Base-by-base conservation (phyloP, 2,888 invertebrate genomes). In the Eurytoma californica region DNA sequence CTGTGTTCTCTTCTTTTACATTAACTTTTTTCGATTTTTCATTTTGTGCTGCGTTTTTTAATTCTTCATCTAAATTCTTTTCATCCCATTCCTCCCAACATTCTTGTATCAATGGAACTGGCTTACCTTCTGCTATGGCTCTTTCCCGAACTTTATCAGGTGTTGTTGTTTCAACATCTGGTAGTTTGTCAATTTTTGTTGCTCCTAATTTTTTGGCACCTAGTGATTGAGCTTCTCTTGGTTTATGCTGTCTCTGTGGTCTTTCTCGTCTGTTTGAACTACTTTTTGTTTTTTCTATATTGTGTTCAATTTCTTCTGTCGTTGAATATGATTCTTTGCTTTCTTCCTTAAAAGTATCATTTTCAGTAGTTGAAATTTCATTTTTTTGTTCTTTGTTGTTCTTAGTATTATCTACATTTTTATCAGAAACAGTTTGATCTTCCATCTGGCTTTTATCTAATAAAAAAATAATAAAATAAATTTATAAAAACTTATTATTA, bases 121-220 rank as follows among this genome's bases (percentile, higher is more conserved):
- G 7, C 65, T 74, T 79, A 9, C 12, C 74, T 57, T 80, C 74
- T 3, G 13, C 14, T 0, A 60, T 30, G 47, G 53, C 55, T 39
- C 63, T 73, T 53, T 72, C 53, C 14, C 13, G 77, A 51, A 49
- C 70, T 18, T 82, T 68, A 65, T 80, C 68, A 24, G 66, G 68
- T 47, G 49, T 72, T 55, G 60, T 73, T 18, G 60, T 53, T 5
- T 72, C 65, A 49, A 80, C 49, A 66, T 81, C 72, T 51, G 77
- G 74, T 20, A 74, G 60, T 68, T 79, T 75, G 55, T 84, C 82
- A 66, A 80, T 67, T 69, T 83, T 83, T 28, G 60, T 82, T n/a
- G 82, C 82, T 20, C 84, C 84, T 58, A 84, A 79, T 67, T 85
- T 86, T 72, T 82, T 86, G 9, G 80, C 73, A 18, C 82, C 77